These are phyloP conservation scores for Tenthredo amoena DNA, from an alignment of 2,888 invertebrate species.

Conservation along the genomic window DNA sequence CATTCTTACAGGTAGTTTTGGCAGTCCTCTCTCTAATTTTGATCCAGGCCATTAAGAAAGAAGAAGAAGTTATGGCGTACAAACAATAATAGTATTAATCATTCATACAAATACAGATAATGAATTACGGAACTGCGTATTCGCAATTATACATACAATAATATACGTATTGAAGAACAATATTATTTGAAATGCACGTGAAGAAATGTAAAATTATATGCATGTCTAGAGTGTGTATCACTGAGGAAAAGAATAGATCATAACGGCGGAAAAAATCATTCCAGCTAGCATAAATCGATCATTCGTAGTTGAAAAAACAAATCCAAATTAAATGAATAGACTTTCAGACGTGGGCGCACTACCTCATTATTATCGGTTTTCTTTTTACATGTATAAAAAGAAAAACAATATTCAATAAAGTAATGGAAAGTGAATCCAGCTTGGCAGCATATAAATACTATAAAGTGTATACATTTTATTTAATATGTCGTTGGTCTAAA, in stretches of 20 bases:
- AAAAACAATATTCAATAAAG: background rate
- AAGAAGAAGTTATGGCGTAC: conserved; percentile 83
- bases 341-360: background rate
- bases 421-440: background rate
- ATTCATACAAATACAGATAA: background rate
- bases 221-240: background rate
- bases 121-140: background rate
- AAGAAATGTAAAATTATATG: background rate
- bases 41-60: conserved; percentile 87
- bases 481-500: background rate
- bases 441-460: background rate
- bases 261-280: background rate
- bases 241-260: conserved; percentile 8
- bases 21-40: conserved; percentile 86
- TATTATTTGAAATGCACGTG: background rate
- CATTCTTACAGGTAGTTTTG: conserved; percentile 82
- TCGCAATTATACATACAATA: background rate
- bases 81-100: conserved; percentile 74
- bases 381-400: background rate
- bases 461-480: background rate
- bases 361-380: background rate
- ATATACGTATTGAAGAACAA: background rate
- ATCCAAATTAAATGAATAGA: background rate
- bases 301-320: background rate
- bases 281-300: background rate